A percentile compares a stretch with the other conserved stretches of the same genome.
Conservation (phyloP, 2,797 vertebrate genomes). For the Vespertilio murinus region DNA sequence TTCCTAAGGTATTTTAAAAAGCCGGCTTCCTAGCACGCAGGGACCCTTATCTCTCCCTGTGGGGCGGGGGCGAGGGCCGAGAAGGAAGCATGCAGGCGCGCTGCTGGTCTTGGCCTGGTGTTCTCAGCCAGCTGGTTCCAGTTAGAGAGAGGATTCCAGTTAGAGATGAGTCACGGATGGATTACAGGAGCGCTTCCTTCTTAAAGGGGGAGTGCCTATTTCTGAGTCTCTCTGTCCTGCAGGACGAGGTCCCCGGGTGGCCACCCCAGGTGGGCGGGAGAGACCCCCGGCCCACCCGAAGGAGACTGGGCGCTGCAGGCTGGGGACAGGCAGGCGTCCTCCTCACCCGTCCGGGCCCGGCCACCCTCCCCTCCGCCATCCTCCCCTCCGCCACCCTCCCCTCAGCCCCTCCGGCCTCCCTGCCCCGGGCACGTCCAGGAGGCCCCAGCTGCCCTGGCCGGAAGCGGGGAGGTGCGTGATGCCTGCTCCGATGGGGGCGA, state of each 20-base stretch:
- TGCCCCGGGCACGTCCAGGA: rapidly evolving
- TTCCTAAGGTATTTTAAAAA: rapidly evolving
- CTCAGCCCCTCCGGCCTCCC: background rate
- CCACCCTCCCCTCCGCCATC: background rate
- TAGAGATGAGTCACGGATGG: background rate
- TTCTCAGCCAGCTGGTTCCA: background rate
- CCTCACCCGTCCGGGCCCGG: background rate
- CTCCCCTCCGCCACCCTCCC: background rate
- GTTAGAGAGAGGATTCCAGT: background rate
- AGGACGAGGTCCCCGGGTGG: background rate
- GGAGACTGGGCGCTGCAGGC: background rate
- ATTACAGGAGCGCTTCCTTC: rapidly evolving
- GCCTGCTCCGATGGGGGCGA: too few species aligned
- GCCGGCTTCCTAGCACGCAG: rapidly evolving
- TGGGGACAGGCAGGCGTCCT: background rate
- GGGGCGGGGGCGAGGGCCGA: rapidly evolving
- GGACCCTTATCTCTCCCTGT: rapidly evolving
- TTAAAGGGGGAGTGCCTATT: background rate
- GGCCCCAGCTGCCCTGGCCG: too few species aligned
- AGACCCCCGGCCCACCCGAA: background rate
- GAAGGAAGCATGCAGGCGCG: background rate
- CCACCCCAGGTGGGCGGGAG: background rate
- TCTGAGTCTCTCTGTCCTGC: background rate
- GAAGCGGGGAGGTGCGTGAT: rapidly evolving
- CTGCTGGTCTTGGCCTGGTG: background rate